These are phyloP conservation scores for Abrostola triplasia DNA, from an alignment of 2,888 invertebrate genomes.

Conservation along the genomic window DNA sequence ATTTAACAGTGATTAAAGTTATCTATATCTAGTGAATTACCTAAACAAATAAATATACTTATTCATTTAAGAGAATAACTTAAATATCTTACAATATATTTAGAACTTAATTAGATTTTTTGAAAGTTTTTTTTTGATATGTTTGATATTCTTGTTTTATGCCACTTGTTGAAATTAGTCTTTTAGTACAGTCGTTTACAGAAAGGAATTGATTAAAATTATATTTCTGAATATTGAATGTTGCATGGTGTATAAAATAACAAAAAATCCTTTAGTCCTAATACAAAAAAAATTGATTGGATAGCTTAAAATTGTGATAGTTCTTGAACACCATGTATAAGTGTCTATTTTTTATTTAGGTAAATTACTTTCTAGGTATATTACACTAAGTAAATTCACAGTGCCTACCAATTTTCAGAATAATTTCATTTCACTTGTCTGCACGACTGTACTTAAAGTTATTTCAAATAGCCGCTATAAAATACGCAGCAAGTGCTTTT, in stretches of 20 bases:
- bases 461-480: constrained; percentile 55
- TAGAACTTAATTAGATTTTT: constrained; percentile 65
- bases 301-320: neutral
- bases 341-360: too few species aligned
- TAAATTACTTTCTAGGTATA: too few species aligned
- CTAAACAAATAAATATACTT: constrained; percentile 79
- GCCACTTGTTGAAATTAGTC: constrained; percentile 65
- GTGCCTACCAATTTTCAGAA: neutral
- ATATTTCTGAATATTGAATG: neutral
- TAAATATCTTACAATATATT: constrained; percentile 68
- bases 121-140: constrained; percentile 76
- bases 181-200: constrained; percentile 35
- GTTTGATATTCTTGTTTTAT: constrained; percentile 84
- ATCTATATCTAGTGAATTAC: constrained; percentile 78
- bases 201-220: neutral
- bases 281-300: neutral
- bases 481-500: constrained; percentile 56
- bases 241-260: neutral
- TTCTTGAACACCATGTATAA: too few species aligned
- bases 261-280: neutral
- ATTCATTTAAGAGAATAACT: constrained; percentile 68
- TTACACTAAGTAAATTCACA: neutral
- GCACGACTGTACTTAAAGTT: constrained; percentile 30
- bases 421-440: neutral
- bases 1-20: constrained; percentile 88